phyloP scores from a whole-genome alignment of 2,797 vertebrate genomes.

The Enteromius mattozi region DNA sequence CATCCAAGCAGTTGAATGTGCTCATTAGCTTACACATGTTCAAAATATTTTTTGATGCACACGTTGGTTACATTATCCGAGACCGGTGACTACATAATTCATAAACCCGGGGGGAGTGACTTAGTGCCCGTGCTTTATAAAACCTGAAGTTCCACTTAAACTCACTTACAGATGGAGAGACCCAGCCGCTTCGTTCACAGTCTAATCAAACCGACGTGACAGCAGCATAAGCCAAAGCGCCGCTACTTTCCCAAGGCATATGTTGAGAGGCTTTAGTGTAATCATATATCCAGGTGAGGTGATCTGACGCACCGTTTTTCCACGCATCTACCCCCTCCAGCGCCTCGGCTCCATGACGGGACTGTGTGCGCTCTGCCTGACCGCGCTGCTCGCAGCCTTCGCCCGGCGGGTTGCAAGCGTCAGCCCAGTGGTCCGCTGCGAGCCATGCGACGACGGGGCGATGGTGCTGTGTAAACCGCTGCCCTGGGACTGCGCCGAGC shows the following conservation, averaged over 20 bases:
- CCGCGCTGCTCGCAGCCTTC: slow-evolving; percentile 77
- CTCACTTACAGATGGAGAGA: slow-evolving; percentile 80
- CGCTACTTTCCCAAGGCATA: slow-evolving; percentile 23
- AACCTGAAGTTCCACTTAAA: slow-evolving; percentile 77
- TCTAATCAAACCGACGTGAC: slow-evolving; percentile 72
- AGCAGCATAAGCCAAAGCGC: slow-evolving; percentile 55
- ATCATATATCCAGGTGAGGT: slow-evolving; percentile 35
- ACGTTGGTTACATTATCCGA: slow-evolving; percentile 49
- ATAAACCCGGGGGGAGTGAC: slow-evolving; percentile 82
- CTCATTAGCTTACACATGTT: neutral
- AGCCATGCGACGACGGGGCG: slow-evolving; percentile 86
- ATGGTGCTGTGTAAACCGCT: slow-evolving; percentile 87
- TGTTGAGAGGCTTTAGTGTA: slow-evolving; percentile 23
- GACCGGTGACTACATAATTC: slow-evolving; percentile 83
- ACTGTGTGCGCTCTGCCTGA: slow-evolving; percentile 80
- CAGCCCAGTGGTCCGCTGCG: slow-evolving; percentile 91
- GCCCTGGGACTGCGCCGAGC: slow-evolving; percentile 82
- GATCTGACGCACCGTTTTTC: slow-evolving; percentile 36
- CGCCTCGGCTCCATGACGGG: slow-evolving; percentile 80
- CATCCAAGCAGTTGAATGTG: neutral
- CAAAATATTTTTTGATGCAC: neutral
- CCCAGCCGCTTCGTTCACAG: slow-evolving; percentile 71
- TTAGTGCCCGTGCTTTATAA: slow-evolving; percentile 84
- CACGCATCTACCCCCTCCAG: slow-evolving; percentile 52
- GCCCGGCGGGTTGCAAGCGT: slow-evolving; percentile 75